A percentile compares a stretch with the other conserved stretches of the same genome.
phyloP scores from a whole-genome alignment of 2,797 vertebrate genomes.

The Ambastaia sidthimunki region DNA sequence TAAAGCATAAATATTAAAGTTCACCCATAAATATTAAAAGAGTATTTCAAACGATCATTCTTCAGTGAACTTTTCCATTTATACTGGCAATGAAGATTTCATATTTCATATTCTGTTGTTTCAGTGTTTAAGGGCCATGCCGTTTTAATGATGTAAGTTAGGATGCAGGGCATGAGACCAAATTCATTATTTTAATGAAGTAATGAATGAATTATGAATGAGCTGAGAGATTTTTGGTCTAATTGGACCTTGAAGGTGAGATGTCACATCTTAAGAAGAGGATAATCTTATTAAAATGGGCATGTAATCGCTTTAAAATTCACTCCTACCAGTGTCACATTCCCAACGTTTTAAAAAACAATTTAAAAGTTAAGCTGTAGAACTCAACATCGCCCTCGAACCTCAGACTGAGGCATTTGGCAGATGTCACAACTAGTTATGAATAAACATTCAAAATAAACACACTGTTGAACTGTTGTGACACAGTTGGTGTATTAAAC shows the following conservation, averaged over 20 bases:
- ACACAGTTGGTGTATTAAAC: constrained; percentile 16
- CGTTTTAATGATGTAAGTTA: constrained; percentile 2
- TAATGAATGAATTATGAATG: constrained; percentile 36
- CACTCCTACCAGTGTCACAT: neutral
- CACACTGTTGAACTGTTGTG: constrained; percentile 35
- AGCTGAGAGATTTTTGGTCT: constrained; percentile 23
- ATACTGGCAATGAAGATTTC: neutral
- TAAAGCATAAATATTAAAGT: neutral
- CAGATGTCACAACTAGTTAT: constrained; percentile 40
- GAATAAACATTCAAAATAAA: constrained; percentile 48
- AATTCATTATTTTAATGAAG: constrained; percentile 20
- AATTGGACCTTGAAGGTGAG: constrained; percentile 40
- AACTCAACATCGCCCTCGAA: neutral
- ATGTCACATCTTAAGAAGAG: constrained; percentile 14
- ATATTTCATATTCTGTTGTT: neutral
- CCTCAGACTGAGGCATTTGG: neutral
- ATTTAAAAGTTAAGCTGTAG: constrained; percentile 1
- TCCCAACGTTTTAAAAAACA: neutral
- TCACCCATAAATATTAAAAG: neutral
- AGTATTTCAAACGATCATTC: neutral
- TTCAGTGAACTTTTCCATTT: too few relatives aligned
- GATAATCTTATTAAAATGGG: constrained; percentile 36
- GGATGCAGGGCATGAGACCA: constrained; percentile 23
- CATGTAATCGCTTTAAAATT: constrained; percentile 26
- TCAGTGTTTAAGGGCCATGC: neutral